Conservation (phyloP, 1,140 invertebrate genomes). For the Manduca sexta region DNA sequence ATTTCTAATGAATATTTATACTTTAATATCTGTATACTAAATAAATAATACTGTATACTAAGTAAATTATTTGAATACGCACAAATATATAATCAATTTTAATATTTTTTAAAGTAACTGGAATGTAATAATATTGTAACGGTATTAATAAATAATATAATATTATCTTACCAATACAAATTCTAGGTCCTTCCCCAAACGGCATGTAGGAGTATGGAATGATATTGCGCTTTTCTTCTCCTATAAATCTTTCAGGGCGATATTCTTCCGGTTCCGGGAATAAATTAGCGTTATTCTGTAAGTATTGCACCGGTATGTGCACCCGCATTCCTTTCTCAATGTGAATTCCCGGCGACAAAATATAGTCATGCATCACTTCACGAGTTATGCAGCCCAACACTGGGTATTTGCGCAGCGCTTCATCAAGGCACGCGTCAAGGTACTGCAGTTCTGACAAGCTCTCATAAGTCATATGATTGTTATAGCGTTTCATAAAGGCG, state of each 20-base stretch:
- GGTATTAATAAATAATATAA: too few species aligned
- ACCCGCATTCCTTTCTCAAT: conserved; percentile 30
- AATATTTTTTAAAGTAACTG: too few species aligned
- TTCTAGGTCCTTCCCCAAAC: conserved; percentile 79
- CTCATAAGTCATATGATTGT: conserved; percentile 54
- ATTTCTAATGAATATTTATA: too few species aligned
- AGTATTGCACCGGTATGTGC: conserved; percentile 31
- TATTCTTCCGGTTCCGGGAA: conserved; percentile 73
- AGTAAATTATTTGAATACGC: too few species aligned
- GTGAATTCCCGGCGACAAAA: conserved; percentile 40
- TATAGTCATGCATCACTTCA: conserved; percentile 44
- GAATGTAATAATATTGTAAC: too few species aligned
- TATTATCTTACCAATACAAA: conserved; percentile 74
- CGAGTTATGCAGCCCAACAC: conserved; percentile 32
- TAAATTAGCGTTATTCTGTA: conserved; percentile 71
- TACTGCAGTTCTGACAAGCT: conserved; percentile 53
- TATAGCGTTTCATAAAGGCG: conserved; percentile 37
- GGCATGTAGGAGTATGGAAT: conserved; percentile 68
- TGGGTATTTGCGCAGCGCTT: conserved; percentile 50
- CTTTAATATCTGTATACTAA: too few species aligned
- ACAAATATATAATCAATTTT: too few species aligned
- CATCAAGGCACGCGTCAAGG: conserved; percentile 36
- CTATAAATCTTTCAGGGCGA: conserved; percentile 72
- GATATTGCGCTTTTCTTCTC: conserved; percentile 47
- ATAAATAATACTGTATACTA: too few species aligned